These are phyloP conservation scores for Adelognathus sp. DNA, from an alignment of 2,888 invertebrate genomes.

Conservation along the genomic window DNA sequence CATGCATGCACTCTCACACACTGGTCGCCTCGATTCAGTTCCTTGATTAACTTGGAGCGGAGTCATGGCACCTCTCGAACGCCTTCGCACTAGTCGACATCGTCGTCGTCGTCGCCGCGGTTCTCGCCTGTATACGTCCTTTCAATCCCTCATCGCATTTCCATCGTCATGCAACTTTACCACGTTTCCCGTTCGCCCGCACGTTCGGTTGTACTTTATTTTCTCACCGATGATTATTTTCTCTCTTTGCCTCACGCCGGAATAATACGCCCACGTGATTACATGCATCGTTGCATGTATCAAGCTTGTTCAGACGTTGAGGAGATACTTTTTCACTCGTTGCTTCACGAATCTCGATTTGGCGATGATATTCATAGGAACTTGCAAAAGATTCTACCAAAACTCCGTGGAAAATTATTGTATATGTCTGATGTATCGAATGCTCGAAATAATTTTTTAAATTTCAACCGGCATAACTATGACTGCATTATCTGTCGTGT, in stretches of 20 bases:
- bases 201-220: slow-evolving; percentile 6
- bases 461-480: too few relatives aligned
- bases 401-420: too few relatives aligned
- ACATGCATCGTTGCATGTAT: not conserved
- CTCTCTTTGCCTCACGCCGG: not conserved
- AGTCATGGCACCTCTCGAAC: slow-evolving; percentile 17
- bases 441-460: too few relatives aligned
- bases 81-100: slow-evolving; percentile 11
- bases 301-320: not conserved
- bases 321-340: too few relatives aligned
- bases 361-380: too few relatives aligned
- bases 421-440: too few relatives aligned
- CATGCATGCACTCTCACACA: slow-evolving; percentile 8
- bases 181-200: slow-evolving; percentile 1
- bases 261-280: slow-evolving; percentile 4
- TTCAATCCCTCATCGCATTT: not conserved
- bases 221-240: slow-evolving; percentile 30
- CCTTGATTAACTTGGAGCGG: slow-evolving; percentile 43
- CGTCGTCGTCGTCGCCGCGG: not conserved
- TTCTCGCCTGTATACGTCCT: not conserved
- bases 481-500: too few relatives aligned
- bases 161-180: slow-evolving; percentile 26
- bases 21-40: slow-evolving; percentile 23
- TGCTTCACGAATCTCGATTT: too few relatives aligned
- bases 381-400: too few relatives aligned